Base-by-base conservation (phyloP, 2,113 vertebrate species). In the Monopterus albus region DNA sequence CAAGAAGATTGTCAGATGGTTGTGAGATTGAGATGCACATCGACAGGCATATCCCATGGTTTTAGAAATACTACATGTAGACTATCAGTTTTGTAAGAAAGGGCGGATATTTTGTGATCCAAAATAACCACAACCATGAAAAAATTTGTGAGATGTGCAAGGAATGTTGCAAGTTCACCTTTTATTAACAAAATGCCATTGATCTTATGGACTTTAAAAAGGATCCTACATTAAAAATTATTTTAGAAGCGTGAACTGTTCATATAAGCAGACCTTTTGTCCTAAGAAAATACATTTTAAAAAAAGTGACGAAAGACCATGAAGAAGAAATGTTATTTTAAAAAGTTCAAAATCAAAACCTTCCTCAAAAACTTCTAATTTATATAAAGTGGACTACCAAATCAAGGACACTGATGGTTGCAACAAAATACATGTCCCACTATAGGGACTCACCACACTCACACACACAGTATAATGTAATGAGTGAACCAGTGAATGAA, bases 321-420 rank as follows among this genome's bases (percentile, higher is more conserved):
- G 71, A 86, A 78, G 58, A 89, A 87, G 76, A 89, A 89, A 90
- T 61, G 67, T 69, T 83, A 75, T 77, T 39, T 66, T 82, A 89
- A 78, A 80, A 85, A 82, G 86, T 26, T 25, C 21, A 68, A 86
- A 88, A 58, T 64, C 35, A 81, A 87, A 88, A 83, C 76, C 71
- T 88, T 85, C 81, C 68, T 88, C 49, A 66, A 79, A 73, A 91
- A 68, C 81, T 91, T 88, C 80, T 83, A 91, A 86, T 88, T 64
- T 74, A 90, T 88, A 91, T 79, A 88, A 91, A 87, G 85, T 86
- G 87, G 84, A 88, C 86, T 87, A 89, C 75, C 91, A 89, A 91
- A 89, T 91, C 89, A 80, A 92, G 93, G 90, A 92, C 91, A 92
- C 92, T 91, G 87, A 85, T 40, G 90, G 90, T 92, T 93, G 90